Percentiles rank a stretch among this genome's conserved stretches.
These are phyloP conservation scores for Saguinus imperator DNA, from an alignment of 2,113 vertebrate genomes.

Conservation along the genomic window DNA sequence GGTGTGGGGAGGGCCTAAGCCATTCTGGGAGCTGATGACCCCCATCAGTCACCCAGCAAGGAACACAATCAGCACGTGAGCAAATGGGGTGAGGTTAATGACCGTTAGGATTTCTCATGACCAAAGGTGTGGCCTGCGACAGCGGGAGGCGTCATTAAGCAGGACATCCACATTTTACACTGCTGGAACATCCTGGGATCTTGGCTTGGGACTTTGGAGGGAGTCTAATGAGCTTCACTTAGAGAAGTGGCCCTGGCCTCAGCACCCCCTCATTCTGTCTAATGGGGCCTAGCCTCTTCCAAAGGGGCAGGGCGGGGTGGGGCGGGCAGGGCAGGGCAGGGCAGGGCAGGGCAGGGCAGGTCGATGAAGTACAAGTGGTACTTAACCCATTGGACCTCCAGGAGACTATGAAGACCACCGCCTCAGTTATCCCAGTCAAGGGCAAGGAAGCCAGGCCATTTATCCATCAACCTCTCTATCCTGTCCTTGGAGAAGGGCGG, in stretches of 20 bases:
- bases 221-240: neutral
- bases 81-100: neutral
- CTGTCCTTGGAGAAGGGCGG: neutral
- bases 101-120: neutral
- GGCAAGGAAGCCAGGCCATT: neutral
- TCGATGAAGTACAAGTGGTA: rapidly evolving
- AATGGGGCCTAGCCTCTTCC: neutral
- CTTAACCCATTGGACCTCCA: neutral
- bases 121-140: neutral
- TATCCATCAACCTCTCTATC: neutral
- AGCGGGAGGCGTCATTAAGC: neutral
- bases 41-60: neutral
- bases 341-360: neutral
- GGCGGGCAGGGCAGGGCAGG: neutral
- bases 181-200: neutral
- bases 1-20: neutral
- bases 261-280: neutral
- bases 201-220: neutral
- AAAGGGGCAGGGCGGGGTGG: neutral
- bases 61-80: neutral
- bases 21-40: neutral
- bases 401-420: rapidly evolving
- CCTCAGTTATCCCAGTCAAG: neutral
- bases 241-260: neutral
- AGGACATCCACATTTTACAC: neutral